Evolutionary conservation across 2,797 vertebrate species (phyloP).

Genomic region (Melanotaenia maccullochi): DNA sequence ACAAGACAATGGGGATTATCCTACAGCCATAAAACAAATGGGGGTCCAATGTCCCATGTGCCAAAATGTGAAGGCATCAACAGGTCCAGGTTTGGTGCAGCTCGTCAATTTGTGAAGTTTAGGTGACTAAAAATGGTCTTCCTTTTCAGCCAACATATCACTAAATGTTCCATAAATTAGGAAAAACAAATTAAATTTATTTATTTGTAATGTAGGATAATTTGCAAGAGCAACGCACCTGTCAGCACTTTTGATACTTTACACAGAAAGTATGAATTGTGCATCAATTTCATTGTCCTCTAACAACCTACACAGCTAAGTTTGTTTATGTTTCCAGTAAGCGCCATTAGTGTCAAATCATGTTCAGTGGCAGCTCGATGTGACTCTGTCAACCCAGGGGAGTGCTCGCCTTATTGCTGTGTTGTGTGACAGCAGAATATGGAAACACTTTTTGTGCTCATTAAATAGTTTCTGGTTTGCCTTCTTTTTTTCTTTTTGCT

Average conservation of each 20-base stretch:
- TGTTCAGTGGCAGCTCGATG: slow-evolving; percentile 52
- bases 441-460: slow-evolving; percentile 81
- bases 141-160: slow-evolving; percentile 11
- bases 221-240: neutral
- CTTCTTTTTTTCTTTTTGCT: slow-evolving; percentile 49
- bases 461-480: slow-evolving; percentile 82
- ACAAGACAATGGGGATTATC: slow-evolving; percentile 65
- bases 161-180: slow-evolving; percentile 20
- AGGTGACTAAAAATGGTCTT: neutral
- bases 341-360: slow-evolving; percentile 68
- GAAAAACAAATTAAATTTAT: neutral
- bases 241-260: slow-evolving; percentile 27
- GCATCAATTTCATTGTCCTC: slow-evolving; percentile 19
- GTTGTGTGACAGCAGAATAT: slow-evolving; percentile 80
- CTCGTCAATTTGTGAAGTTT: neutral
- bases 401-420: slow-evolving; percentile 57
- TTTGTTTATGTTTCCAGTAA: slow-evolving; percentile 60
- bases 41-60: slow-evolving; percentile 34
- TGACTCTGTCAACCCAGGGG: slow-evolving; percentile 63
- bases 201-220: neutral
- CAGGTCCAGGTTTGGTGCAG: slow-evolving; percentile 12
- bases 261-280: slow-evolving; percentile 56
- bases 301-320: no score
- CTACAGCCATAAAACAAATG: slow-evolving; percentile 48
- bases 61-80: slow-evolving; percentile 33